These are phyloP conservation scores for Leptocoma aspasia DNA, from an alignment of 2,113 vertebrate species.

Conservation along the genomic window DNA sequence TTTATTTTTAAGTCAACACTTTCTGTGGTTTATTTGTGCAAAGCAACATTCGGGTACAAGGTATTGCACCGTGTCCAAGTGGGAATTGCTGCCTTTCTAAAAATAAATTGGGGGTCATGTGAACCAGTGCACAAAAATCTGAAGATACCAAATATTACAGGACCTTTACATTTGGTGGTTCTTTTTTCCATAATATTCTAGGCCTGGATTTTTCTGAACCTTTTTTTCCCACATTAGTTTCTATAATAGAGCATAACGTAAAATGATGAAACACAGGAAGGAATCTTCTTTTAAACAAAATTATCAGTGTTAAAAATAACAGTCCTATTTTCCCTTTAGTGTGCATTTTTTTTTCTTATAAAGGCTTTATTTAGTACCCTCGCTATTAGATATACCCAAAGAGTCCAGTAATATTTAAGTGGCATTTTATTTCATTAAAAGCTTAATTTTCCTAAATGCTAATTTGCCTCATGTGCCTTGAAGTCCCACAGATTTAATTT, in stretches of 20 bases:
- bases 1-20: slow-evolving; percentile 94
- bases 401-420: background rate
- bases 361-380: slow-evolving; percentile 38
- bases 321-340: slow-evolving; percentile 53
- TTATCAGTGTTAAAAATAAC: slow-evolving; percentile 82
- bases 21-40: slow-evolving; percentile 88
- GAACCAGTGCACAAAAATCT: slow-evolving; percentile 77
- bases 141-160: slow-evolving; percentile 79
- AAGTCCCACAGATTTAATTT: background rate
- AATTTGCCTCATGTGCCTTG: background rate
- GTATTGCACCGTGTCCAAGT: slow-evolving; percentile 83
- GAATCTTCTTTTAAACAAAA: slow-evolving; percentile 77
- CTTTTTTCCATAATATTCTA: slow-evolving; percentile 77
- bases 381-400: background rate
- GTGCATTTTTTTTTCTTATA: slow-evolving; percentile 60
- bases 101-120: slow-evolving; percentile 81
- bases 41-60: slow-evolving; percentile 84
- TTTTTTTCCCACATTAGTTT: slow-evolving; percentile 79
- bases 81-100: slow-evolving; percentile 77
- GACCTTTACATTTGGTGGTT: slow-evolving; percentile 79
- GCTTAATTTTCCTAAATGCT: background rate
- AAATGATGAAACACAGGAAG: slow-evolving; percentile 79
- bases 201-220: slow-evolving; percentile 76
- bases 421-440: background rate
- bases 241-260: slow-evolving; percentile 71